These are phyloP conservation scores for Antechinus flavipes DNA, from an alignment of 2,113 vertebrate genomes.

Conservation along the genomic window DNA sequence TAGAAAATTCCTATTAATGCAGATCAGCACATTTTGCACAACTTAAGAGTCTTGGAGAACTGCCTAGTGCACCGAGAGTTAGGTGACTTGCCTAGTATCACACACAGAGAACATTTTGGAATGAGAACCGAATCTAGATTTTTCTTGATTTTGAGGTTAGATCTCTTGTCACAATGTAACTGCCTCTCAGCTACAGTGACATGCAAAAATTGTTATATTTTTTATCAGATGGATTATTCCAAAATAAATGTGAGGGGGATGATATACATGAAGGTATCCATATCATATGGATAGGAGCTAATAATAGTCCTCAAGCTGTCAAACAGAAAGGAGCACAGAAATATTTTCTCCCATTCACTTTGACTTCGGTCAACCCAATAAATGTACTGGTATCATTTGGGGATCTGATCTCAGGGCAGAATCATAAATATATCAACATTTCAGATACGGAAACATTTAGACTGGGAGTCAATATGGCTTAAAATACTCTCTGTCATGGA, in stretches of 20 bases:
- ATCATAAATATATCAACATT: neutral
- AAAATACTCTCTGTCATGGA: conserved; percentile 21
- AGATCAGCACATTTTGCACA: neutral
- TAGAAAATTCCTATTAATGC: neutral
- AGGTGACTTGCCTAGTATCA: neutral
- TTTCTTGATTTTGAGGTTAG: neutral
- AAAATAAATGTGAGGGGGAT: neutral
- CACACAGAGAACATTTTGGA: neutral
- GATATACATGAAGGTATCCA: conserved; percentile 35
- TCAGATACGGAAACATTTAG: conserved; percentile 10
- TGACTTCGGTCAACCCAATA: conserved; percentile 50
- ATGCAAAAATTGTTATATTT: neutral
- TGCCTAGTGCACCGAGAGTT: neutral
- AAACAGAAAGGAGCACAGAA: conserved; percentile 53
- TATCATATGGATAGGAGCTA: conserved; percentile 31
- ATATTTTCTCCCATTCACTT: conserved; percentile 51
- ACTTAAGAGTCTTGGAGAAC: neutral
- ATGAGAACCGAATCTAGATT: neutral
- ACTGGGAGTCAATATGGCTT: conserved; percentile 32
- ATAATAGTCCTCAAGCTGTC: conserved; percentile 57
- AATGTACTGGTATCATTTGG: conserved; percentile 52
- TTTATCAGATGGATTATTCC: conserved; percentile 23
- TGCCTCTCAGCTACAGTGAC: neutral
- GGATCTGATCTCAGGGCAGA: conserved; percentile 44
- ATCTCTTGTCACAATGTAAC: neutral